Evolutionary conservation across 2,888 invertebrate genomes (phyloP).

Genomic region (Ariolimax columbianus): DNA sequence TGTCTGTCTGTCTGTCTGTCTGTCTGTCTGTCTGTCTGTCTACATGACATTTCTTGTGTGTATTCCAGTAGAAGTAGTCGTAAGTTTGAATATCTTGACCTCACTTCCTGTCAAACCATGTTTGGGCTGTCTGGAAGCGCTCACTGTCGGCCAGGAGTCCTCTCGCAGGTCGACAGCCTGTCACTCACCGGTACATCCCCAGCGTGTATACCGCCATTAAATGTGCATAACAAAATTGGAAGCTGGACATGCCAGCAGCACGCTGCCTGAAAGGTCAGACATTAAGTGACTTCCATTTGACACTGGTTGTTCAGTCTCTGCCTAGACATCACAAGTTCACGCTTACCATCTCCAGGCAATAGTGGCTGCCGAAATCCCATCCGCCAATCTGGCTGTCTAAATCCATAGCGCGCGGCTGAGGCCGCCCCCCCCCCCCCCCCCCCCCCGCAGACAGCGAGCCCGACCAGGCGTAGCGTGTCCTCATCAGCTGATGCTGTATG

Average conservation of each 20-base stretch:
- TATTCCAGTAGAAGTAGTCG: no score
- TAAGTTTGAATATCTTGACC: no score
- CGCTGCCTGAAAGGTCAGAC: background rate
- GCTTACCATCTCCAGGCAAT: background rate
- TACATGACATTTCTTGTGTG: no score
- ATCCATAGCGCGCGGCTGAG: no score
- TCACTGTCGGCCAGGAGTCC: no score
- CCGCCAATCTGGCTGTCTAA: no score
- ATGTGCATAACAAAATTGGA: background rate
- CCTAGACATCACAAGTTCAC: background rate
- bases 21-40: slow-evolving; percentile 25
- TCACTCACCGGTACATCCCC: background rate
- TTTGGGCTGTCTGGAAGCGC: no score
- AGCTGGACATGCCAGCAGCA: background rate
- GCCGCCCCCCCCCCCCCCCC: no score
- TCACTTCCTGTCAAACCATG: no score
- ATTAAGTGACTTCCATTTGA: background rate
- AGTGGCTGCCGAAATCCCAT: background rate
- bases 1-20: slow-evolving; percentile 5
- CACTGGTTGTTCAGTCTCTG: background rate
- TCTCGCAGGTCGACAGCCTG: background rate
- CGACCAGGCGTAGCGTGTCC: no score
- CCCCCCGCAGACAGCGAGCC: no score
- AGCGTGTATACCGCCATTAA: background rate
- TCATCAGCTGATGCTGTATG: no score